Evolutionary conservation across 2,113 vertebrate species (phyloP), one percentile per base, ranked within the genome.

Genomic region (Pseudolaguvia tuberculata): DNA sequence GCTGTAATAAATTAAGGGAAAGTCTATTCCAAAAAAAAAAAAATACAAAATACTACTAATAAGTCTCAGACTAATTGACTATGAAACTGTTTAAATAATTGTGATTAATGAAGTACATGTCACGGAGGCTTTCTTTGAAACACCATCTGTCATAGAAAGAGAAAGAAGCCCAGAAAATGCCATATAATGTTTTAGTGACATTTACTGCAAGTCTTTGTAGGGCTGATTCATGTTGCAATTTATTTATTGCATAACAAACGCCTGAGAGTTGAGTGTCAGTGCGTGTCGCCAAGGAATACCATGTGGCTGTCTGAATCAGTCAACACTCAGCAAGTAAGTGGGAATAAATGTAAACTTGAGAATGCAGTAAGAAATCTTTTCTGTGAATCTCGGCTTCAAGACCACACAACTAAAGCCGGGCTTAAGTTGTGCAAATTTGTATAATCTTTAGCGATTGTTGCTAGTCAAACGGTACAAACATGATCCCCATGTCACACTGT

Each of bases 321-420:
- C 59, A 70, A 35, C 70, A 50, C 56, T 58, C 55, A 59, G 76
- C 59, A 69, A 47, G 45, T 84, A 85, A 85, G 84, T 88, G 78
- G 78, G 84, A 82, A 82, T 80, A 79, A 81, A 85, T 82, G 80
- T 87, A 85, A 89, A 86, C 82, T 79, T 81, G 52, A 74, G 57
- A 83, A 73, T 80, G 78, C 78, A 88, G 84, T 84, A 86, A 83
- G 78, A 81, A 79, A 62, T 78, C 73, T 84, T 83, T 80, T 81
- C 67, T 78, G 83, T 80, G 81, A 84, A 87, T 84, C 82, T 82
- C 68, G 57, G 45, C 82, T 83, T 70, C 79, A 68, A 79, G 82
- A 86, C 73, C 85, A 57, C 63, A 82, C 81, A 89, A 84, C 88
- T 79, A 87, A 73, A 76, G 31, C 77, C 39, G 39, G 39, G 4